Percentiles rank a stretch among this genome's conserved stretches.
Conservation (phyloP, 35 echinoderm and acorn worm genomes). For the Apostichopus californicus region DNA sequence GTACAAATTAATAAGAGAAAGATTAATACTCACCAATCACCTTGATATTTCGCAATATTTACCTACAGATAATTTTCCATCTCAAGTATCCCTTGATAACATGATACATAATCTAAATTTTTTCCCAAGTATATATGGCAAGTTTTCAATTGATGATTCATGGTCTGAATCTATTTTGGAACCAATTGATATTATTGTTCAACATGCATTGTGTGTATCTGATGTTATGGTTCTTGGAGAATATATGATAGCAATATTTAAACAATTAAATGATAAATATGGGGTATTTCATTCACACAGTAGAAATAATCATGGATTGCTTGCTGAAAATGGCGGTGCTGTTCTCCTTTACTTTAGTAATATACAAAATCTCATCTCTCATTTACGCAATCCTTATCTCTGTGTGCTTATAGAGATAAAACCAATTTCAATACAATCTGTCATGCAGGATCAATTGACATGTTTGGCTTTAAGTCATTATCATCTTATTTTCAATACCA, state of each 20-base stretch:
- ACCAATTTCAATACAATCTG: neutral
- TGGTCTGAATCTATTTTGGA: neutral
- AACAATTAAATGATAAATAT: neutral
- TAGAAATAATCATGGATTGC: neutral
- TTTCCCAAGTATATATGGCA: neutral
- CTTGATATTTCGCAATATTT: neutral
- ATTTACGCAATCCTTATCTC: neutral
- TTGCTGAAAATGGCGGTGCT: neutral
- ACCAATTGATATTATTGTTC: neutral
- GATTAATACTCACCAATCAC: too few relatives aligned
- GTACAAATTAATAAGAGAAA: too few relatives aligned
- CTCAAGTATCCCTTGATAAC: neutral
- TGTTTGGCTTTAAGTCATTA: conserved; percentile 19
- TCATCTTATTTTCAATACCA: neutral
- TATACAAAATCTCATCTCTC: neutral
- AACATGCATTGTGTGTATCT: neutral
- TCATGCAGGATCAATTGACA: neutral
- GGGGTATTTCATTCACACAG: conserved; percentile 15
- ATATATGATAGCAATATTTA: neutral
- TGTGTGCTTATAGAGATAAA: neutral
- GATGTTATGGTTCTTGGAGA: too few relatives aligned
- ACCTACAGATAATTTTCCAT: conserved; percentile 4
- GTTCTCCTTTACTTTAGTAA: neutral
- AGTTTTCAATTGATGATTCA: neutral
- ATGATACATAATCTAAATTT: neutral